Percentiles rank a stretch among this genome's conserved stretches.
Conservation (phyloP, 2,888 invertebrate genomes). For the Sialis lutaria region DNA sequence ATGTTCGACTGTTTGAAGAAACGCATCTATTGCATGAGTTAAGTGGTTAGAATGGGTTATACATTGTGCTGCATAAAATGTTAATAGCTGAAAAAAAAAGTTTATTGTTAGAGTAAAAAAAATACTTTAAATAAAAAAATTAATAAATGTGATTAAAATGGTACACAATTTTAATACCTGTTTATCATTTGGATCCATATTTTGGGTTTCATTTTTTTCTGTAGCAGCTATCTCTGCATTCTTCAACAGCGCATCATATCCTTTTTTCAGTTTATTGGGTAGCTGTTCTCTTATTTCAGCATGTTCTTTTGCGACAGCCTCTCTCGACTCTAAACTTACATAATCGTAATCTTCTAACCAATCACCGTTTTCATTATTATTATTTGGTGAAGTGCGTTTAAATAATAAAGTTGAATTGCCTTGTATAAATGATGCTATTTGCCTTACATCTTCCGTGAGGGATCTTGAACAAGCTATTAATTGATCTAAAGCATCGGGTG, state of each 20-base stretch:
- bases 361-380: constrained; percentile 30
- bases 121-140: too few species aligned
- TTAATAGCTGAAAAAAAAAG: constrained; percentile 41
- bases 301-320: constrained; percentile 49
- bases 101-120: constrained; percentile 61
- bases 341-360: constrained; percentile 83
- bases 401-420: constrained; percentile 65
- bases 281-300: constrained; percentile 55
- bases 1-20: constrained; percentile 77
- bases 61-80: constrained; percentile 77
- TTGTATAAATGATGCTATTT: constrained; percentile 80
- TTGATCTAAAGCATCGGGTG: constrained; percentile 74
- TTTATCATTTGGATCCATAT: constrained; percentile 19
- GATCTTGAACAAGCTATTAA: constrained; percentile 74
- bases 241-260: constrained; percentile 57
- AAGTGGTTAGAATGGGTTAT: constrained; percentile 71
- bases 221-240: constrained; percentile 48
- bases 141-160: constrained; percentile 10
- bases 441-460: constrained; percentile 75
- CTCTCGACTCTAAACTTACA: constrained; percentile 65
- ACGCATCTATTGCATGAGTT: constrained; percentile 80
- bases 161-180: not conserved
- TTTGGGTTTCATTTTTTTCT: constrained; percentile 29
- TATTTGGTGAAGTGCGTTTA: constrained; percentile 35
- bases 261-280: constrained; percentile 54